phyloP scores from a whole-genome alignment of 2,888 invertebrate genomes.

The Poecilus cupreus region DNA sequence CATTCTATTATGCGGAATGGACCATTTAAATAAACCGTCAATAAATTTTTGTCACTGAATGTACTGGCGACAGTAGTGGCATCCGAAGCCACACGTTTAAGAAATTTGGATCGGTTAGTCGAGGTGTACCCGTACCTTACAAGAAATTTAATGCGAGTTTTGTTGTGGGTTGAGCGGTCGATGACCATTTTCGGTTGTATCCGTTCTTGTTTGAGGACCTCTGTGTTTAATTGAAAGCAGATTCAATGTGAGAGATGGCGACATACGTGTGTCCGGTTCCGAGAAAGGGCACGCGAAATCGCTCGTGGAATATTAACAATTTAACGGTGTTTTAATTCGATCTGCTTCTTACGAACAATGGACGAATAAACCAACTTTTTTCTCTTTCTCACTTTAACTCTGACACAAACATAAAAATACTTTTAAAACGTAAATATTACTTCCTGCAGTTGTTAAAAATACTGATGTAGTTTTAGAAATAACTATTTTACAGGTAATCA shows the following conservation, averaged over 20 bases:
- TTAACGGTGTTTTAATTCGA: conserved; percentile 17
- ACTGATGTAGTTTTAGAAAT: neutral
- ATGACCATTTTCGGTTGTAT: neutral
- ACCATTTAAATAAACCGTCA: too few relatives aligned
- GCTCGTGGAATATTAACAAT: conserved; percentile 19
- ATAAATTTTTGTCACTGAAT: too few relatives aligned
- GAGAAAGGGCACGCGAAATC: conserved; percentile 8
- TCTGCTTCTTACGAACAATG: neutral
- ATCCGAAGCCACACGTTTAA: too few relatives aligned
- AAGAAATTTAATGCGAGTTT: too few relatives aligned
- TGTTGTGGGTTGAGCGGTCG: too few relatives aligned
- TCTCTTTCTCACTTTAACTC: neutral
- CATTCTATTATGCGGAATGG: too few relatives aligned
- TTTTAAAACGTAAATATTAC: neutral
- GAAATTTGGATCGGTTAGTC: too few relatives aligned
- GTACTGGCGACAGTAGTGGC: too few relatives aligned
- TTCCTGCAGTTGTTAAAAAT: neutral
- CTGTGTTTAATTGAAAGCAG: conserved; percentile 9
- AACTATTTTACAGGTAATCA: neutral
- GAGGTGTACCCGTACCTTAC: too few relatives aligned
- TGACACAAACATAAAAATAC: neutral
- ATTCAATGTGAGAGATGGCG: conserved; percentile 1
- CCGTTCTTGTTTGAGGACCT: neutral
- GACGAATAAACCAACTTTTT: neutral
- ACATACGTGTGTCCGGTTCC: conserved; percentile 3